A percentile compares a stretch with the other conserved stretches of the same genome.
These are phyloP conservation scores for Numenius arquata DNA, from an alignment of 2,113 vertebrate species.

Conservation along the genomic window DNA sequence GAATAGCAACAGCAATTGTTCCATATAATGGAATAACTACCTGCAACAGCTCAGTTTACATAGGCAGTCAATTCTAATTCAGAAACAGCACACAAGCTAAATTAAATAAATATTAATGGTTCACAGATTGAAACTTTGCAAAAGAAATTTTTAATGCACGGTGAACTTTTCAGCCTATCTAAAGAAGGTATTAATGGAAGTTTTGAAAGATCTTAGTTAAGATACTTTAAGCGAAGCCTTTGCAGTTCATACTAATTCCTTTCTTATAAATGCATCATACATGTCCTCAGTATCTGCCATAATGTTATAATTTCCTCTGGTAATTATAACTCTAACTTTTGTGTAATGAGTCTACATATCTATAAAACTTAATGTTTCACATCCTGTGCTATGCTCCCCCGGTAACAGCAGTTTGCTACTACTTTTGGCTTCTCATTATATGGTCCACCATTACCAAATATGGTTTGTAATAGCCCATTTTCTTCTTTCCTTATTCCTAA, in stretches of 20 bases:
- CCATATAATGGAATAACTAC: background rate
- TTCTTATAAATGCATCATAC: background rate
- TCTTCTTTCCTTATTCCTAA: background rate
- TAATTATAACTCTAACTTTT: background rate
- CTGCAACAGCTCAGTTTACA: background rate
- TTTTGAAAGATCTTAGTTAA: background rate
- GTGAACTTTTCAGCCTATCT: background rate
- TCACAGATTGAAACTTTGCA: background rate
- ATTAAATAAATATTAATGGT: background rate
- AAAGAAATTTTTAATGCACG: background rate
- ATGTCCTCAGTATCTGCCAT: background rate
- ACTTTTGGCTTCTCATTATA: background rate
- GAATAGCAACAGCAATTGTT: background rate
- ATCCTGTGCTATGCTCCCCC: background rate
- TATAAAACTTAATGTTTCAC: background rate
- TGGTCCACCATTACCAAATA: background rate
- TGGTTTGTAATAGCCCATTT: background rate
- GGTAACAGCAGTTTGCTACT: background rate
- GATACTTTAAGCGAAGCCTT: background rate
- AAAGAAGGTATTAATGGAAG: background rate
- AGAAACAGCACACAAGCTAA: background rate
- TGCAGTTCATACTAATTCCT: background rate
- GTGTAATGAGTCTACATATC: background rate
- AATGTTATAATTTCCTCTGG: background rate
- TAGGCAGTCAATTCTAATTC: background rate